Base-by-base conservation (phyloP, 1,140 invertebrate genomes). In the Wiebesia pumilae region DNA sequence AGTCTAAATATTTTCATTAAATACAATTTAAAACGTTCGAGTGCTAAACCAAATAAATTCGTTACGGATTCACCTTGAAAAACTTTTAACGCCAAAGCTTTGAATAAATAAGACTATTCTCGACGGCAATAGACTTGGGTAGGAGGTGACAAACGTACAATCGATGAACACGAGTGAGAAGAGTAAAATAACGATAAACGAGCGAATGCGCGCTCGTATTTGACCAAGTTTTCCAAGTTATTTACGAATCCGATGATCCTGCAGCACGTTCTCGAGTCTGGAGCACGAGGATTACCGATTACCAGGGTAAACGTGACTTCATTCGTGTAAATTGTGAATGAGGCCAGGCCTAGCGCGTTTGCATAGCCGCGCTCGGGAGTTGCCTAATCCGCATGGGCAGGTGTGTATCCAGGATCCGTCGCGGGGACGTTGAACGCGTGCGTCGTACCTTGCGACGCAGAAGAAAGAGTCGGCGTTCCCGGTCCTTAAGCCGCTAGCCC, bases 381-480 rank as follows among this genome's bases (percentile, higher is more conserved):
- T 88, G 87, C 67, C 47, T 73, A 78, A 82, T 83, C 65, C 40
- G 19, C 24, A 62, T 84, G 77, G 89, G 88, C 89, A 90, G 89
- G 88, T 90, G 89, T 88, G 82, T 54, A 14, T 27, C 7, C 21
- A 62, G 27, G 21, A 62, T 27, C 24, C 24, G 58, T 21, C 54
- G 54, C 54, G 54, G 19, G 54, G 54, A 19, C 19, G 12, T 58
- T 58, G 19, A 58, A 58, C 54, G 54, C 54, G 54, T 21, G 58
- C 3, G 14, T 62, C 24, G 58, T 21, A 3, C 24, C 27, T 27
- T 62, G 58, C 58, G 58, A 27, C 58, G 58, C 24, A 35, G 24
- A 38, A 82, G 27, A 86, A 90, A 92, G 90, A 89, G 75, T 81
- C 87, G 89, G 87, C 88, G 89, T 90, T 91, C 88, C 90, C 92